phyloP scores from a whole-genome alignment of 2,113 vertebrate genomes.

The Craseonycteris thonglongyai region DNA sequence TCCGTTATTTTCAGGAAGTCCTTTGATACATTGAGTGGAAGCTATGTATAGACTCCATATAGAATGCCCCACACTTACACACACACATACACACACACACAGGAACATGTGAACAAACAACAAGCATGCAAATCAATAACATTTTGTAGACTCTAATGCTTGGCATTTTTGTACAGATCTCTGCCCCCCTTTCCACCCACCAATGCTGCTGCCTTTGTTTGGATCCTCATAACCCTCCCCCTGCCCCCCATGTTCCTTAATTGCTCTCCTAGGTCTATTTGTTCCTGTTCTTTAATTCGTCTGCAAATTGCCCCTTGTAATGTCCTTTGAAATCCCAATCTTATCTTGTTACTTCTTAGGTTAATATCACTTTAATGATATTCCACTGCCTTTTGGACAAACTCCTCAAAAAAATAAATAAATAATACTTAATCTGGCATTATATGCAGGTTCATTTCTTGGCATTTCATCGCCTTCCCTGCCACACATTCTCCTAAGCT shows the following conservation, averaged over 20 bases:
- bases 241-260: background rate
- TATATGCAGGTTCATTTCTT: background rate
- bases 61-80: background rate
- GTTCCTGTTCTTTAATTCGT: background rate
- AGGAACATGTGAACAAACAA: background rate
- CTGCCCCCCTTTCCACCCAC: fast-evolving
- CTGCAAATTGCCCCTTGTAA: background rate
- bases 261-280: background rate
- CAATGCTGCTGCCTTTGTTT: background rate
- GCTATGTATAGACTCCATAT: background rate
- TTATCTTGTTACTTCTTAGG: background rate
- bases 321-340: background rate
- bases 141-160: background rate
- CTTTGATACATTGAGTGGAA: background rate
- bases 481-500: background rate
- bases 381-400: background rate
- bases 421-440: background rate
- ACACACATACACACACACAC: background rate
- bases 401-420: background rate
- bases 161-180: background rate
- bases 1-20: background rate
- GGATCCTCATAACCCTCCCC: no score
- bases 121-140: background rate
- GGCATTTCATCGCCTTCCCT: background rate
- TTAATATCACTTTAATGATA: background rate